phyloP scores from a whole-genome alignment of 2,888 invertebrate genomes.

The Orthonevra nobilis region DNA sequence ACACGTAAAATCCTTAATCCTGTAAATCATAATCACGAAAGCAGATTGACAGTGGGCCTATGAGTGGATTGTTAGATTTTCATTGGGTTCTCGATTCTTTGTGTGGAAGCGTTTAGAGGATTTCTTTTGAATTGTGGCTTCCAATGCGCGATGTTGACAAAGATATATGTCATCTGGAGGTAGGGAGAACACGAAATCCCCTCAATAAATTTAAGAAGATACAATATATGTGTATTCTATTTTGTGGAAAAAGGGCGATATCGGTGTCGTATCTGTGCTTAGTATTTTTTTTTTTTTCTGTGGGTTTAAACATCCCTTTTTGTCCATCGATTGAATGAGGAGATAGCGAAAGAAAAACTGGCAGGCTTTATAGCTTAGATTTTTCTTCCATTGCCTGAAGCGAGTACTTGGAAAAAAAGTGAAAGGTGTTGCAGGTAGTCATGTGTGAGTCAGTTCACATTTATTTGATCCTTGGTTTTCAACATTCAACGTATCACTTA shows the following conservation, averaged over 20 bases:
- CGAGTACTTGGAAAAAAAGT: no score
- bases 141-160: conserved; percentile 66
- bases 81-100: conserved; percentile 12
- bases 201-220: conserved; percentile 61
- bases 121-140: conserved; percentile 45
- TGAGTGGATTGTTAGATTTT: conserved; percentile 50
- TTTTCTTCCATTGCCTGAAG: no score
- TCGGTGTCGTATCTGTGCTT: no score
- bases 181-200: conserved; percentile 28
- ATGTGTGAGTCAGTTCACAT: no score
- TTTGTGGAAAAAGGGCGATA: no score
- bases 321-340: no score
- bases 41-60: conserved; percentile 50
- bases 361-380: no score
- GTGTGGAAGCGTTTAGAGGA: conserved; percentile 17
- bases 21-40: conserved; percentile 67
- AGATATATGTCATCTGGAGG: conserved; percentile 55
- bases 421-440: no score
- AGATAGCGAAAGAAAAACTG: no score
- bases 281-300: no score
- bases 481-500: no score
- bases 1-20: conserved; percentile 65
- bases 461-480: no score
- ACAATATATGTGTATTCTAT: conserved; percentile 28
- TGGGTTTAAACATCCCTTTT: background rate